A percentile compares a stretch with the other conserved stretches of the same genome.
These are phyloP conservation scores for Dryoscopus gambensis DNA, from an alignment of 2,113 vertebrate species.

Conservation along the genomic window DNA sequence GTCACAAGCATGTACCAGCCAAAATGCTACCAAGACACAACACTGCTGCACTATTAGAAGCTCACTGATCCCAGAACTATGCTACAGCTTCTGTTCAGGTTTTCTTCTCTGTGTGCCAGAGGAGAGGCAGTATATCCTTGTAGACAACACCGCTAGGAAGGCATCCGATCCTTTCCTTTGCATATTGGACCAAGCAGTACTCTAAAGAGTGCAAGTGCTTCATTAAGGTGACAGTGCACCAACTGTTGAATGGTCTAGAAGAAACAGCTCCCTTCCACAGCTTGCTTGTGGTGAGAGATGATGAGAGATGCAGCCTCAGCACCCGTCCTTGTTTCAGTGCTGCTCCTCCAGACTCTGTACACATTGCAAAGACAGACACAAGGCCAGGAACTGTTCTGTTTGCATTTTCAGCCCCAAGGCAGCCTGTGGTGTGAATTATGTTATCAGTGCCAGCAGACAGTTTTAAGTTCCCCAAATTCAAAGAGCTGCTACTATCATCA, in stretches of 20 bases:
- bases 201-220: background rate
- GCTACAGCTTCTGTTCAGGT: background rate
- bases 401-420: background rate
- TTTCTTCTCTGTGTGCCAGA: background rate
- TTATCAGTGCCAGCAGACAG: background rate
- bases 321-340: background rate
- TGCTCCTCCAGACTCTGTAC: background rate
- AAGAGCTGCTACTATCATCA: background rate
- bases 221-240: background rate
- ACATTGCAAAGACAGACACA: background rate
- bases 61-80: background rate
- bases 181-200: background rate
- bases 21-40: rapidly evolving
- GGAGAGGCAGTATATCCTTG: background rate
- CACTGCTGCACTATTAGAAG: background rate
- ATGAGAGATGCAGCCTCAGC: background rate
- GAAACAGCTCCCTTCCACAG: background rate
- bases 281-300: background rate
- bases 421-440: background rate
- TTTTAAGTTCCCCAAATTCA: background rate
- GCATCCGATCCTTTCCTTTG: background rate
- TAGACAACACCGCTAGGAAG: background rate
- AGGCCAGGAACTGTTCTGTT: background rate
- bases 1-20: background rate
- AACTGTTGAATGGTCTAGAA: background rate